Conservation (phyloP, 2,888 invertebrate genomes). For the Chymomyza caudatula region DNA sequence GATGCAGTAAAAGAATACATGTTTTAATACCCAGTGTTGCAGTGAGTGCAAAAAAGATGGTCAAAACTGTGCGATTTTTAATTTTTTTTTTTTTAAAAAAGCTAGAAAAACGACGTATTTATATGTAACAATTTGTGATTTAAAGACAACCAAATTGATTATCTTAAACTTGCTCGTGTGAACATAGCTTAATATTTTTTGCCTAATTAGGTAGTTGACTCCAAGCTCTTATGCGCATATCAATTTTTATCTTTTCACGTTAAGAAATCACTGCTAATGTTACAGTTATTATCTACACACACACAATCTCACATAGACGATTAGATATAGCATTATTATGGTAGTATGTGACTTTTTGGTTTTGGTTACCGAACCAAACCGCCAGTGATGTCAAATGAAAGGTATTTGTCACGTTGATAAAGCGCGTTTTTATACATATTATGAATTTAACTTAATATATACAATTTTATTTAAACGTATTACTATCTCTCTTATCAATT, state of each 20-base stretch:
- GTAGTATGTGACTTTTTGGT: not conserved
- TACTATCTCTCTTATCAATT: constrained; percentile 1
- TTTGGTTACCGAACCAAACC: not conserved
- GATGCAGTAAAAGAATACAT: not conserved
- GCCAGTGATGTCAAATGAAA: not conserved
- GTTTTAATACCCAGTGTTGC: not conserved
- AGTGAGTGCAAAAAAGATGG: not conserved
- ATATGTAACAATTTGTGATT: too few relatives aligned
- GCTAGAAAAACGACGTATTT: too few relatives aligned
- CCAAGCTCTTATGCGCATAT: not conserved
- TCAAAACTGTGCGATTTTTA: not conserved
- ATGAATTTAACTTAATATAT: not conserved
- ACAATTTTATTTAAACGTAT: not conserved
- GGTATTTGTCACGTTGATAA: not conserved
- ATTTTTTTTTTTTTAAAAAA: too few relatives aligned
- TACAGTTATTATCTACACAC: constrained; percentile 22
- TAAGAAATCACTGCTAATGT: constrained; percentile 32
- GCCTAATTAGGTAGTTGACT: not conserved
- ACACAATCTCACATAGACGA: constrained; percentile 14
- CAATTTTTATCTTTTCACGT: constrained; percentile 20
- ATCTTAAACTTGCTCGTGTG: too few relatives aligned
- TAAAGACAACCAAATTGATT: too few relatives aligned
- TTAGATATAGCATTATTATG: constrained; percentile 28
- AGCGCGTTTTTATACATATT: not conserved
- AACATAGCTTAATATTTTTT: not conserved